Conservation (phyloP, 2,888 invertebrate species). For the Pardosa pseudoannulata region DNA sequence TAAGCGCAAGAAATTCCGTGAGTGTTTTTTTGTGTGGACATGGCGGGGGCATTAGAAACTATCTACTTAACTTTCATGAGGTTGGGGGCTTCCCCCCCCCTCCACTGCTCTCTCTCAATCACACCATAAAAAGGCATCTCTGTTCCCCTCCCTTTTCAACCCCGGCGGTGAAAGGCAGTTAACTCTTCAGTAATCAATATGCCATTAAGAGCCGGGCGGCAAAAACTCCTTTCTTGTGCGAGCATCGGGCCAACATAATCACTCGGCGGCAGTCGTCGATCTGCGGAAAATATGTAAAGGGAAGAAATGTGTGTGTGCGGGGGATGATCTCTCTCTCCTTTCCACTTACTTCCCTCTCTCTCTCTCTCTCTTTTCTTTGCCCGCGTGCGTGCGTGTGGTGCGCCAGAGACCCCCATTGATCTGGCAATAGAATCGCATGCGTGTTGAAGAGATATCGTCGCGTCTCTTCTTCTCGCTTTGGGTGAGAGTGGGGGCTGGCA, state of each 20-base stretch:
- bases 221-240: no score
- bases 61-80: conserved; percentile 73
- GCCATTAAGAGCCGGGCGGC: conserved; percentile 69
- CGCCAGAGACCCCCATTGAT: conserved; percentile 53
- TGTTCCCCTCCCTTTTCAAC: no score
- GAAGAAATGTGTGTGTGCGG: conserved; percentile 27
- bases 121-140: conserved; percentile 61
- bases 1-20: conserved; percentile 45
- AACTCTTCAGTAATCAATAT: conserved; percentile 73
- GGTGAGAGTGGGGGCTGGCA: no score
- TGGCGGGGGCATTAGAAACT: conserved; percentile 66
- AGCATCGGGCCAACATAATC: conserved; percentile 62
- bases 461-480: conserved; percentile 38
- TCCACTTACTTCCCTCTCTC: conserved; percentile 34
- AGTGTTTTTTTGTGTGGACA: conserved; percentile 45
- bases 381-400: no score
- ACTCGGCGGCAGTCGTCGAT: conserved; percentile 58
- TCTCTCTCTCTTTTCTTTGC: no score
- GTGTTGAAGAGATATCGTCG: conserved; percentile 41
- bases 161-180: conserved; percentile 71
- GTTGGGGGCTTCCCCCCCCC: no score
- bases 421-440: conserved; percentile 71
- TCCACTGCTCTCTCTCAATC: conserved; percentile 68
- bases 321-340: no score
- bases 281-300: conserved; percentile 70